Conservation (phyloP, 2,797 vertebrate genomes). For the Silurus aristotelis region DNA sequence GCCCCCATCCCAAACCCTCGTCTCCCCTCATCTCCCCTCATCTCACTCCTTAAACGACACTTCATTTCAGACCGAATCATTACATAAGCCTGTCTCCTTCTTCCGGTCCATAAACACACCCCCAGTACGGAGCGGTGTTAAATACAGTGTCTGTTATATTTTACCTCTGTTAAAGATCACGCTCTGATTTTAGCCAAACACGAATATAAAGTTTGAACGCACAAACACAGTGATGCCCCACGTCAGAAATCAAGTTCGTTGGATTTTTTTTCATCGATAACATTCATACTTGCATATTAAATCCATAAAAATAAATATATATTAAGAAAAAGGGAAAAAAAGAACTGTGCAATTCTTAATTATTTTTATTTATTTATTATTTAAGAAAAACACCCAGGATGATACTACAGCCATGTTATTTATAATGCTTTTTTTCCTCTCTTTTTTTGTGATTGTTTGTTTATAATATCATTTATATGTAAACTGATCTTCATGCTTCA, state of each 20-base stretch:
- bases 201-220: background rate
- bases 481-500: background rate
- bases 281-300: background rate
- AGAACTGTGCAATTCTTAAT: background rate
- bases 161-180: no score
- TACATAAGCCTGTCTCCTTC: background rate
- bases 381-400: no score
- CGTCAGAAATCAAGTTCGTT: no score
- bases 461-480: background rate
- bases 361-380: no score
- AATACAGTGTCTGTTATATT: background rate
- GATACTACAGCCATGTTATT: no score
- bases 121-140: background rate
- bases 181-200: background rate
- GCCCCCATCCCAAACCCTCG: background rate
- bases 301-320: background rate
- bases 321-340: background rate
- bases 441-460: no score
- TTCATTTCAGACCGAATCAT: slow-evolving; percentile 43
- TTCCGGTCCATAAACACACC: background rate
- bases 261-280: background rate
- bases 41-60: slow-evolving; percentile 34
- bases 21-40: background rate
- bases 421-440: no score
- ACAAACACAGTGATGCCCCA: no score